A percentile compares a stretch with the other conserved stretches of the same genome.
Evolutionary conservation across 2,888 invertebrate species (phyloP).

Genomic region (Pachymerium ferrugineum): DNA sequence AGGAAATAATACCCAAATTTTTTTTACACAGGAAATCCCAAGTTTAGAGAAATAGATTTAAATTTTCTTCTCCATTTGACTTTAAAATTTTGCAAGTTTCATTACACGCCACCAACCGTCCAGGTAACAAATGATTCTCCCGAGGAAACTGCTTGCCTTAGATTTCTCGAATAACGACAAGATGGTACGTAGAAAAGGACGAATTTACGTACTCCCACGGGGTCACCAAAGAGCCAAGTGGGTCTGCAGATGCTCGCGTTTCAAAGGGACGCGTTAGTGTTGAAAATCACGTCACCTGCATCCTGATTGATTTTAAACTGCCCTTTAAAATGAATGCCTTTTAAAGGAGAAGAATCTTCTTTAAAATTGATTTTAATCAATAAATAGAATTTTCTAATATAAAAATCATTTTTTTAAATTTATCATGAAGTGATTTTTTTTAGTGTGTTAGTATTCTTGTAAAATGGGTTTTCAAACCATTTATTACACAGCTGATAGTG

Average conservation of each 20-base stretch:
- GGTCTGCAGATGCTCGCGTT: conserved; percentile 17
- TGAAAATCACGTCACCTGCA: conserved; percentile 27
- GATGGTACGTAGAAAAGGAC: conserved; percentile 2
- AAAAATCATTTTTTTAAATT: conserved; percentile 1
- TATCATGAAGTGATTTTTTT: not conserved
- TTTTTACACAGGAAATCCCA: not conserved
- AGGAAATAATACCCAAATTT: too few species aligned
- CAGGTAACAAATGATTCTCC: conserved; percentile 24
- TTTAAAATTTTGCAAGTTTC: conserved; percentile 12
- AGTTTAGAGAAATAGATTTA: not conserved
- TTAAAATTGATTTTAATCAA: not conserved
- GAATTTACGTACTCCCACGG: conserved; percentile 13
- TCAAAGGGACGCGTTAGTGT: conserved; percentile 20
- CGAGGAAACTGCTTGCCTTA: conserved; percentile 16
- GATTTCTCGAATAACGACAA: conserved; percentile 27
- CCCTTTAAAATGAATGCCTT: conserved; percentile 17
- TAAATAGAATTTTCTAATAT: not conserved
- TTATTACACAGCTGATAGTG: conserved; percentile 5
- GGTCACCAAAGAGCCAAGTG: conserved; percentile 26
- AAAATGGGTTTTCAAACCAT: not conserved
- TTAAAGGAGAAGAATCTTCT: not conserved
- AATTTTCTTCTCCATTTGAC: not conserved
- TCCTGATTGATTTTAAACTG: conserved; percentile 27
- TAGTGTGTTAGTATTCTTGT: not conserved
- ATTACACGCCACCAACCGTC: conserved; percentile 14